Base-by-base conservation (phyloP, 2,797 vertebrate genomes). In the Cuculus canorus region DNA sequence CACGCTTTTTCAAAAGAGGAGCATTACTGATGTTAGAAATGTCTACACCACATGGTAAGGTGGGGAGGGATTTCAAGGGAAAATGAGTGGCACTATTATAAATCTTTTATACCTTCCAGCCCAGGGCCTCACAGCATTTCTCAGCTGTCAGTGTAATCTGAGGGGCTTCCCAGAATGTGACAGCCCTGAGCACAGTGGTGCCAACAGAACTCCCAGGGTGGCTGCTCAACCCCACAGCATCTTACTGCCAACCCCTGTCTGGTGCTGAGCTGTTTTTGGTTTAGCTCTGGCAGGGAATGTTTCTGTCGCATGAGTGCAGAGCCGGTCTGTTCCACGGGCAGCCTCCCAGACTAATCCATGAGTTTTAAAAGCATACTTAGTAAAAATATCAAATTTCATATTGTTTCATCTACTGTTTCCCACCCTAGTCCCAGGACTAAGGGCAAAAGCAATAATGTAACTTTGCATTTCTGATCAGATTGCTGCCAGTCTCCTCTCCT, bases 161-260 rank as follows among this genome's bases (percentile, higher is more conserved):
- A 7, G 52, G 37, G 18, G 15, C 33, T 22, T 43, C 30, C 32
- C 9, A 6, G 56, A 59, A 4, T 0, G 7, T 1, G 48, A 3
- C 43, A 3, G 8, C 1, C 68, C 17, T 0, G 19, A 27, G 68
- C 64, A 2, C 13, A 2, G 65, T 0, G 15, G 39, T 39, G 30
- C 54, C n/a, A 41, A 16, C 66, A 12, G 11, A 1, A 0, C 11
- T 48, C 32, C 65, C 33, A 7, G 8, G 3, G 35, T 0, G 9
- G 57, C 70, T 17, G 61, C 43, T 39, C 5, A 1, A 15, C 25
- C 56, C n/a, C 35, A 11, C 37, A 2, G 37, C 60, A 3, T 4
- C 3, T 9, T 17, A 11, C 47, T 17, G 39, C 10, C 0, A 57
- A 6, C 10, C 6, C 27, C 47, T 9, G 22, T 10, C 70, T 3